Evolutionary conservation across 2,797 vertebrate genomes (phyloP).

Genomic region (Aeoliscus strigatus): DNA sequence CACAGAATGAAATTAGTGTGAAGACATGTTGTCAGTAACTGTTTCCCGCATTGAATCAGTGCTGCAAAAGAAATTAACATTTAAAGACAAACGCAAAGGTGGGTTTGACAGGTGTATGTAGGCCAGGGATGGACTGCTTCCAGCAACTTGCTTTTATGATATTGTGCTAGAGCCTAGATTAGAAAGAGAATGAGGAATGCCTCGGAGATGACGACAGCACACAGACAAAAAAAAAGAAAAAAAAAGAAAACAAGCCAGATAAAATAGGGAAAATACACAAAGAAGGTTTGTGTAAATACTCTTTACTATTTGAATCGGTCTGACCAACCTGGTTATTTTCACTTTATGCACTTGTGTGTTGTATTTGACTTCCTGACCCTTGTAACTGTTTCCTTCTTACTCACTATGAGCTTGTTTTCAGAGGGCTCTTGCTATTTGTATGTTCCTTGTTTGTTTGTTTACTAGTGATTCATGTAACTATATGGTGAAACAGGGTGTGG

Average conservation of each 20-base stretch:
- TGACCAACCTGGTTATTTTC: slow-evolving; percentile 6
- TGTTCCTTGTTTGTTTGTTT: slow-evolving; percentile 31
- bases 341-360: slow-evolving; percentile 9
- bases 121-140: slow-evolving; percentile 35
- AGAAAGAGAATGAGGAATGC: slow-evolving; percentile 18
- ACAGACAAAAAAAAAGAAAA: slow-evolving; percentile 10
- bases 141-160: slow-evolving; percentile 31
- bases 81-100: slow-evolving; percentile 20
- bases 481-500: slow-evolving; percentile 27
- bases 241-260: neutral
- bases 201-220: slow-evolving; percentile 6
- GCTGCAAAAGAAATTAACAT: slow-evolving; percentile 23
- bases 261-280: slow-evolving; percentile 8
- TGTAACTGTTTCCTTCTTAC: slow-evolving; percentile 16
- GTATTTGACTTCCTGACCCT: slow-evolving; percentile 20
- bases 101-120: slow-evolving; percentile 25
- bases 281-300: slow-evolving; percentile 7
- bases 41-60: slow-evolving; percentile 10
- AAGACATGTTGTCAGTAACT: slow-evolving; percentile 3
- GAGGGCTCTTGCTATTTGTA: slow-evolving; percentile 21
- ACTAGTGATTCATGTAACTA: slow-evolving; percentile 27
- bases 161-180: slow-evolving; percentile 22
- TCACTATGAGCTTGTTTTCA: slow-evolving; percentile 29
- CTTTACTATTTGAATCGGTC: slow-evolving; percentile 5
- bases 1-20: slow-evolving; percentile 4